Evolutionary conservation across 2,797 vertebrate species (phyloP).

Genomic region (Ptychobarbus kaznakovi): DNA sequence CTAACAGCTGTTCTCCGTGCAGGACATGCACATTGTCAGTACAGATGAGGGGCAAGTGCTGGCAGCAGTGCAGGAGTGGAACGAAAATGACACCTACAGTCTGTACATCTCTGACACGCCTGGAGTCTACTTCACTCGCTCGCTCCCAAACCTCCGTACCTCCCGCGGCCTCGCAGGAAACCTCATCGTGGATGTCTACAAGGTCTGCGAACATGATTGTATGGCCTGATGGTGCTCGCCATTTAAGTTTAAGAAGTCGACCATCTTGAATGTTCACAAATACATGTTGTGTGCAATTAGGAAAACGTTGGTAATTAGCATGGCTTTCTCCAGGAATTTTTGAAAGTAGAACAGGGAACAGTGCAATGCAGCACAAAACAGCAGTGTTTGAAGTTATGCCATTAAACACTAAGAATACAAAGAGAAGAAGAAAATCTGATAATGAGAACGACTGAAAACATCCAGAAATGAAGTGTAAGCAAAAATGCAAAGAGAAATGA

Average conservation of each 20-base stretch:
- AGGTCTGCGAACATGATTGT: conserved; percentile 76
- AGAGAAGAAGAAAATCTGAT: conserved; percentile 11
- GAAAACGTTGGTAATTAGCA: conserved; percentile 22
- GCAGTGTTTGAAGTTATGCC: conserved; percentile 37
- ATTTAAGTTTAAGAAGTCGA: neutral
- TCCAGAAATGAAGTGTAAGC: conserved; percentile 32
- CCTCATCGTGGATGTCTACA: conserved; percentile 95
- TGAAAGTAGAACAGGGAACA: conserved; percentile 24
- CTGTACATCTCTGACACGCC: conserved; percentile 93
- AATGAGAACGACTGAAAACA: conserved; percentile 22
- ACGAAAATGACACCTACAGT: conserved; percentile 96
- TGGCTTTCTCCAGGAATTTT: conserved; percentile 19
- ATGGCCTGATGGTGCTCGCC: neutral
- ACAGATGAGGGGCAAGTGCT: conserved; percentile 96
- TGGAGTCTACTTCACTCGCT: conserved; percentile 91
- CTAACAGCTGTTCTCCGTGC: conserved; percentile 50
- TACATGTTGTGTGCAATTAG: conserved; percentile 7
- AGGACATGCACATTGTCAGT: conserved; percentile 99
- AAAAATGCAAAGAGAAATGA: conserved; percentile 5
- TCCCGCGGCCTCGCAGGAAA: conserved; percentile 90
- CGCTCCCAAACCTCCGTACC: conserved; percentile 92
- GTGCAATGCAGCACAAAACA: conserved; percentile 14
- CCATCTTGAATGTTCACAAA: conserved; percentile 10
- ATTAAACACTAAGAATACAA: conserved; percentile 17
- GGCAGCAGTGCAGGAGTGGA: conserved; percentile 96